These are phyloP conservation scores for Palloptera scutellata DNA, from an alignment of 2,888 invertebrate species.

Conservation along the genomic window DNA sequence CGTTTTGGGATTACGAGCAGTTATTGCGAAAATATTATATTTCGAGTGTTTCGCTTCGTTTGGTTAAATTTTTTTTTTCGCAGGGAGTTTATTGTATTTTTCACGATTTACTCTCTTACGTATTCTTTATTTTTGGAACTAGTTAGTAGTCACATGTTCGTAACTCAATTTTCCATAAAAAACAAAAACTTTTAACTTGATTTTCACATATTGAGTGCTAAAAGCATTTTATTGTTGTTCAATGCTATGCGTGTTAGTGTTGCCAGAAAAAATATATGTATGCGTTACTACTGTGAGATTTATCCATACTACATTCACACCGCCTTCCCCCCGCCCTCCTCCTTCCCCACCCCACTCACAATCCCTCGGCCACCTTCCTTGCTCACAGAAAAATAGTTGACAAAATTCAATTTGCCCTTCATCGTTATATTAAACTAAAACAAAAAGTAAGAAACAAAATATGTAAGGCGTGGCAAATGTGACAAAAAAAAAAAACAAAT, in stretches of 20 bases:
- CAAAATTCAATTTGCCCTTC: slow-evolving; percentile 26
- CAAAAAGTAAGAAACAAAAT: background rate
- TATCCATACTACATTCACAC: too few relatives aligned
- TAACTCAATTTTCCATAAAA: slow-evolving; percentile 32
- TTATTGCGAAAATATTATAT: slow-evolving; percentile 1
- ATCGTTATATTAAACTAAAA: slow-evolving; percentile 4
- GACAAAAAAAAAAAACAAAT: background rate
- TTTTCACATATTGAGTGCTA: slow-evolving; percentile 36
- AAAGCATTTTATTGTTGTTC: slow-evolving; percentile 36
- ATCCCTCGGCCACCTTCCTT: too few relatives aligned
- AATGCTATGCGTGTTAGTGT: background rate
- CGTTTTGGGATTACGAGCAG: slow-evolving; percentile 15
- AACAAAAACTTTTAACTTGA: slow-evolving; percentile 33
- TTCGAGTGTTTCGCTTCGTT: background rate
- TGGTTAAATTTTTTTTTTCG: too few relatives aligned
- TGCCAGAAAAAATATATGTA: too few relatives aligned
- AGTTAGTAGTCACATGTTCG: slow-evolving; percentile 8
- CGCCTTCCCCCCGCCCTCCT: too few relatives aligned
- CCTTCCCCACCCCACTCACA: too few relatives aligned
- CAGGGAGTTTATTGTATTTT: background rate
- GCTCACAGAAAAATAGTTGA: slow-evolving; percentile 22
- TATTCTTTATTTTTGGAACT: background rate
- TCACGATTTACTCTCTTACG: background rate
- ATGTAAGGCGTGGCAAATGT: background rate
- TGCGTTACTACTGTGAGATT: too few relatives aligned